Conservation (phyloP, 2,113 vertebrate genomes). For the Bombycilla garrulus region DNA sequence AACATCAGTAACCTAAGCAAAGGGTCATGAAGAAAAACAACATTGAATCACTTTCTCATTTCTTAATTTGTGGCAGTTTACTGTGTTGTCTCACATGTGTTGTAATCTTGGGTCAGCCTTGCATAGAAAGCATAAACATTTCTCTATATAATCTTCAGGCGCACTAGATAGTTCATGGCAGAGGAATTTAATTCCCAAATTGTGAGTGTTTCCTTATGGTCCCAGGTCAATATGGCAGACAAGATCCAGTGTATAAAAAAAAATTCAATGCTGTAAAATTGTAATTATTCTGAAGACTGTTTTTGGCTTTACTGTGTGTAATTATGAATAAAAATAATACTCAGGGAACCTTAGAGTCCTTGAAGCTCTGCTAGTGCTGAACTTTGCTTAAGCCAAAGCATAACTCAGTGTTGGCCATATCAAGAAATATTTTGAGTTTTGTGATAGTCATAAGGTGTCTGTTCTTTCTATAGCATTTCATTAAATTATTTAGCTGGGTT, state of each 20-base stretch:
- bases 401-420: accelerated
- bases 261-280: neutral
- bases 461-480: neutral
- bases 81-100: neutral
- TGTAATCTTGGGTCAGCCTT: neutral
- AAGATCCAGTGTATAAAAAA: neutral
- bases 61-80: neutral
- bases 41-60: neutral
- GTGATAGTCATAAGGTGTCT: neutral
- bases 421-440: neutral
- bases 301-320: neutral
- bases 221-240: neutral
- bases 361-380: neutral
- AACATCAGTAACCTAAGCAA: neutral
- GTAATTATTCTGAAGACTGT: neutral
- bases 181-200: neutral
- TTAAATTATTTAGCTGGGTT: neutral
- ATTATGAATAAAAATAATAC: neutral
- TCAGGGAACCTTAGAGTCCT: neutral
- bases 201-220: neutral
- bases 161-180: neutral
- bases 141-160: neutral
- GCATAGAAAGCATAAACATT: neutral
- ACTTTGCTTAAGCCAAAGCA: neutral
- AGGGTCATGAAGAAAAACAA: neutral